Percentiles rank a stretch among this genome's conserved stretches.
Evolutionary conservation across 2,888 invertebrate genomes (phyloP).

Genomic region (Drosophila birchii): DNA sequence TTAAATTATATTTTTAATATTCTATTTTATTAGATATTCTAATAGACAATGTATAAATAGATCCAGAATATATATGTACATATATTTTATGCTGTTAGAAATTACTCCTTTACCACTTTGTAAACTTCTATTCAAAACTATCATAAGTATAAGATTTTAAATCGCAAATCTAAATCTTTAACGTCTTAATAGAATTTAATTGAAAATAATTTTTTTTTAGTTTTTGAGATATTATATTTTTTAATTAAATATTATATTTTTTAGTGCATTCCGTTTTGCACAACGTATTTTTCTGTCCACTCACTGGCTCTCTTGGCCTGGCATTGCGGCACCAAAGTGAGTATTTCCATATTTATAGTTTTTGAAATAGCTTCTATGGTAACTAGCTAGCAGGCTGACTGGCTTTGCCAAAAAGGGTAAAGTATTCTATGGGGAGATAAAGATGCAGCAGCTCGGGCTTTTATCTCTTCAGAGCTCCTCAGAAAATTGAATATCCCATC

Average conservation of each 20-base stretch:
- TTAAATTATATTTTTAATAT: not conserved
- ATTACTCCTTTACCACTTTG: not conserved
- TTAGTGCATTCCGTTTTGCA: not conserved
- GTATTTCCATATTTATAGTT: conserved; percentile 61
- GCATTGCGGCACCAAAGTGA: conserved; percentile 46
- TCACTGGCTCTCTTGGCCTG: conserved; percentile 5
- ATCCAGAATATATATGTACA: not conserved
- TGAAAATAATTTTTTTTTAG: too few species aligned
- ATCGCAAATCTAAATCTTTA: too few species aligned
- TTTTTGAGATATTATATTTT: not conserved
- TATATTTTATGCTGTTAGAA: too few species aligned
- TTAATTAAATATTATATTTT: too few species aligned
- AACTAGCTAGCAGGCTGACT: conserved; percentile 48
- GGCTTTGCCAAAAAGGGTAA: conserved; percentile 19
- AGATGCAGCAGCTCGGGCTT: not conserved
- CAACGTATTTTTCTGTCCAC: conserved; percentile 19
- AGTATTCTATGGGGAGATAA: not conserved
- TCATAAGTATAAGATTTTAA: too few species aligned
- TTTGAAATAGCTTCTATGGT: conserved; percentile 54
- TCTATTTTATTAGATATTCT: too few species aligned
- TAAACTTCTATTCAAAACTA: not conserved
- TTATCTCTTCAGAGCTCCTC: not conserved
- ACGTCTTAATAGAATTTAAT: not conserved
- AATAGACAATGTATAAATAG: not conserved
- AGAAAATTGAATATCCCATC: conserved; percentile 28